Conservation (phyloP, 2,888 invertebrate genomes). For the Archips xylosteana region DNA sequence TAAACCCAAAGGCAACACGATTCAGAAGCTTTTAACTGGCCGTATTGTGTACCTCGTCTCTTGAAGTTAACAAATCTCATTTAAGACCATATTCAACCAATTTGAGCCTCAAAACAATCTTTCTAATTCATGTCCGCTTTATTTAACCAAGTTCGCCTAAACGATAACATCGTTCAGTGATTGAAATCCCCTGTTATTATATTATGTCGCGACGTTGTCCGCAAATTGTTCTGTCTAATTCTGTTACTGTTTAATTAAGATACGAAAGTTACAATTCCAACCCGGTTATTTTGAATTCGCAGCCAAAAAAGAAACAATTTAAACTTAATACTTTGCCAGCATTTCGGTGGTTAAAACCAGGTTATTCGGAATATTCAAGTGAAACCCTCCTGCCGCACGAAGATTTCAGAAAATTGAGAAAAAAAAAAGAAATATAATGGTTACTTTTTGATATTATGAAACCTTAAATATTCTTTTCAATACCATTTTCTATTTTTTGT, state of each 20-base stretch:
- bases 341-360: too few relatives aligned
- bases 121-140: conserved; percentile 11
- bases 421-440: too few relatives aligned
- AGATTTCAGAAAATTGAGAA: too few relatives aligned
- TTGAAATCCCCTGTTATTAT: conserved; percentile 28
- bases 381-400: too few relatives aligned
- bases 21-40: neutral
- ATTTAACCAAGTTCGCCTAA: conserved; percentile 13
- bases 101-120: conserved; percentile 14
- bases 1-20: neutral
- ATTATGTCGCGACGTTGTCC: neutral
- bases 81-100: conserved; percentile 4
- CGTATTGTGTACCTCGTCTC: neutral
- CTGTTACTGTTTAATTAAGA: conserved; percentile 19
- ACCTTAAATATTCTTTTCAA: too few relatives aligned
- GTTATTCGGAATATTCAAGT: too few relatives aligned
- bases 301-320: neutral
- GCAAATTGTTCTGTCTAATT: conserved; percentile 14
- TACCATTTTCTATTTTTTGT: too few relatives aligned
- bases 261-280: conserved; percentile 8
- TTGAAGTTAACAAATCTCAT: neutral
- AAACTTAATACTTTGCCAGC: neutral
- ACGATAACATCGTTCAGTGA: conserved; percentile 24
- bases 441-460: too few relatives aligned
- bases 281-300: neutral